Evolutionary conservation across 2,888 invertebrate species (phyloP).

Genomic region (Monochamus alternatus): DNA sequence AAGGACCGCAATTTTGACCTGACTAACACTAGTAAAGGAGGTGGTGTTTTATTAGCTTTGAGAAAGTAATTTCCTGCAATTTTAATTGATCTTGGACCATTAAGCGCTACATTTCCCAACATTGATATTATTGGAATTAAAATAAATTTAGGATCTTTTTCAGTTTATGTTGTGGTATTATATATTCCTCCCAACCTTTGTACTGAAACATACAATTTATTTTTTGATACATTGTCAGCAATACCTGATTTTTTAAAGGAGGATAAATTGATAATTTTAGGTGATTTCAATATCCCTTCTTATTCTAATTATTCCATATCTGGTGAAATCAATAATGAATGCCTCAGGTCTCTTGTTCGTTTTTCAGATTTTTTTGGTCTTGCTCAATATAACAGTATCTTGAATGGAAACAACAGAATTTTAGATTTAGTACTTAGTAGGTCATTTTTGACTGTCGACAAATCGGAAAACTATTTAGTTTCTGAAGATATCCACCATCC

Average conservation of each 20-base stretch:
- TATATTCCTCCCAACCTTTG: not conserved
- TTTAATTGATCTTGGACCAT: not conserved
- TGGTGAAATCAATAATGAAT: not conserved
- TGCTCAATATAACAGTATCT: not conserved
- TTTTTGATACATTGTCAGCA: not conserved
- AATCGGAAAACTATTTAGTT: not conserved
- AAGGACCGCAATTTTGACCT: conserved; percentile 18
- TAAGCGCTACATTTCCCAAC: not conserved
- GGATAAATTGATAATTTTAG: not conserved
- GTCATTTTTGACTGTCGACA: too few relatives aligned
- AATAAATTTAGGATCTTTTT: not conserved
- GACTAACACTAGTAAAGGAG: conserved; percentile 10
- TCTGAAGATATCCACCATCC: not conserved
- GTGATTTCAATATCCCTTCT: conserved; percentile 4
- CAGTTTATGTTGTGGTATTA: not conserved
- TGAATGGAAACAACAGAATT: not conserved
- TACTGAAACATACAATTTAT: not conserved
- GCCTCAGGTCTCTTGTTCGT: not conserved
- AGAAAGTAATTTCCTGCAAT: not conserved
- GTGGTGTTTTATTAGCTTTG: too few relatives aligned
- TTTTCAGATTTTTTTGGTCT: not conserved
- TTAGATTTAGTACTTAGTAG: not conserved
- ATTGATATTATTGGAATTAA: conserved; percentile 4
- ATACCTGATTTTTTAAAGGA: not conserved
- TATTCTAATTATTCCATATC: not conserved